A percentile compares a stretch with the other conserved stretches of the same genome.
Conservation (phyloP, 2,888 invertebrate genomes). For the Acronicta leporina region DNA sequence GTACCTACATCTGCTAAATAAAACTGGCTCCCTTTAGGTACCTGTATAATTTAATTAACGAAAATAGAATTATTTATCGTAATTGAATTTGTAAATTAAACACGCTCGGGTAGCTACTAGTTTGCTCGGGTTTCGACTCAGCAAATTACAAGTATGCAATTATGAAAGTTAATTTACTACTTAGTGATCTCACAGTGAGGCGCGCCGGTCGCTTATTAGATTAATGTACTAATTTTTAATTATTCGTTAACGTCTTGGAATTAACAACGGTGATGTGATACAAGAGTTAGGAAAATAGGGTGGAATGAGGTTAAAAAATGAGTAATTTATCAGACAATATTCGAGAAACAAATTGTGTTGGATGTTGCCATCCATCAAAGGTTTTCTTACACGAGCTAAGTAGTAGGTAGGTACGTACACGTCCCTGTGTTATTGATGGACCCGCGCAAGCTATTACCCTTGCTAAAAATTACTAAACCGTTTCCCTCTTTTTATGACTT, state of each 20-base stretch:
- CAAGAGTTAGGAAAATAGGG: conserved; percentile 12
- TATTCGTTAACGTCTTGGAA: conserved; percentile 51
- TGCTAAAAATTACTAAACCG: conserved; percentile 52
- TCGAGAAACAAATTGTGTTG: conserved; percentile 58
- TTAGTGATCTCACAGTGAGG: conserved; percentile 55
- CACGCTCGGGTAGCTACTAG: conserved; percentile 44
- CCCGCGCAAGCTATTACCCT: conserved; percentile 50
- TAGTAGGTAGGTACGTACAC: conserved; percentile 52
- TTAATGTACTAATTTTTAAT: conserved; percentile 62
- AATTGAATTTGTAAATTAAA: conserved; percentile 52
- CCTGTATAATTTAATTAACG: conserved; percentile 50
- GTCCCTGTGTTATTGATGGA: conserved; percentile 61
- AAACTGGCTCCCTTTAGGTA: conserved; percentile 42
- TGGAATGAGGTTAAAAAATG: conserved; percentile 37
- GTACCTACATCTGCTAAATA: conserved; percentile 43
- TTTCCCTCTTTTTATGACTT: conserved; percentile 57
- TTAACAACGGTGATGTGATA: conserved; percentile 52
- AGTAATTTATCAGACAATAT: conserved; percentile 63
- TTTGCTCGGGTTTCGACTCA: conserved; percentile 43
- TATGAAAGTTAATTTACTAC: conserved; percentile 59
- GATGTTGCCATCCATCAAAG: conserved; percentile 67
- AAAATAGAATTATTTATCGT: conserved; percentile 47
- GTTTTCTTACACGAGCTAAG: conserved; percentile 60
- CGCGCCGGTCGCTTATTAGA: conserved; percentile 57
- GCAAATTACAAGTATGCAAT: conserved; percentile 57